Evolutionary conservation across 2,888 invertebrate species (phyloP).

Genomic region (Leistus spinibarbis): DNA sequence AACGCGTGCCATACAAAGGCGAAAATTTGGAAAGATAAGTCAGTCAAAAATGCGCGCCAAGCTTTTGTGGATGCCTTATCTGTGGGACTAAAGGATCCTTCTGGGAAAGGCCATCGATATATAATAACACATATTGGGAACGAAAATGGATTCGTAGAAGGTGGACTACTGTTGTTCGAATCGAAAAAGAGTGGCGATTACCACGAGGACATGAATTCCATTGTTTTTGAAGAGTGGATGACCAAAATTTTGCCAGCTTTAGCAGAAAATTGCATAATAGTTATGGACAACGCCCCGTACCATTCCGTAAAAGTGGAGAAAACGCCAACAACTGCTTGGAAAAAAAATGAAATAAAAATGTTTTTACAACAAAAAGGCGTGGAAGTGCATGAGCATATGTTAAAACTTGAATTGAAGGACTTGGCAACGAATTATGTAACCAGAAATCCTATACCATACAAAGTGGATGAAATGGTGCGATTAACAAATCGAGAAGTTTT

Average conservation of each 20-base stretch:
- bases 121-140: slow-evolving; percentile 36
- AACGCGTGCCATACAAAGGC: slow-evolving; percentile 11
- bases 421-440: neutral
- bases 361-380: neutral
- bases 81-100: slow-evolving; percentile 11
- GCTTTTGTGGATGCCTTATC: neutral
- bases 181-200: slow-evolving; percentile 40
- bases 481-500: neutral
- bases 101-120: slow-evolving; percentile 28
- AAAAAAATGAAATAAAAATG: neutral
- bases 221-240: slow-evolving; percentile 40
- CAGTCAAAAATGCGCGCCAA: slow-evolving; percentile 10
- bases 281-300: slow-evolving; percentile 40
- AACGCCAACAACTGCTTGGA: slow-evolving; percentile 22
- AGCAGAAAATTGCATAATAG: slow-evolving; percentile 25
- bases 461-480: slow-evolving; percentile 5
- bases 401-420: slow-evolving; percentile 13
- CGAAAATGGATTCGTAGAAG: slow-evolving; percentile 34
- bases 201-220: slow-evolving; percentile 41
- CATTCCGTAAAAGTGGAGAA: slow-evolving; percentile 32
- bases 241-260: slow-evolving; percentile 22
- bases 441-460: neutral
- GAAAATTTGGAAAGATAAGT: slow-evolving; percentile 18
- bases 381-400: neutral
- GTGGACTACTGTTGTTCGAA: slow-evolving; percentile 38